Conservation (phyloP, 2,888 invertebrate genomes). For the Ornithoptera priamus region DNA sequence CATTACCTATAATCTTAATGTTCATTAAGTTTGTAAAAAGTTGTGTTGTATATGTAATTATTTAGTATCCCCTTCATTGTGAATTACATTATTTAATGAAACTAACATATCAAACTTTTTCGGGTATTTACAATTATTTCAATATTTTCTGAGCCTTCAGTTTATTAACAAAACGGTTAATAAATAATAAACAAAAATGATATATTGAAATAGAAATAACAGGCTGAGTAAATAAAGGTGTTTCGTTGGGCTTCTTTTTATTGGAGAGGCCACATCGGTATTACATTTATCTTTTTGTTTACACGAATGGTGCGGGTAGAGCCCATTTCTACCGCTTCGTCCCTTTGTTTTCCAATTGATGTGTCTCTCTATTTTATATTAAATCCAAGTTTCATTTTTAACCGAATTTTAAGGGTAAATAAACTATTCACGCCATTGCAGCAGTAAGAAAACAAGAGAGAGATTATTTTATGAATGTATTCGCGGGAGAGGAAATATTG, state of each 20-base stretch:
- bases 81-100: no score
- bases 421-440: neutral
- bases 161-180: no score
- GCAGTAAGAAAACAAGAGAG: neutral
- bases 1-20: no score
- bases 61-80: no score
- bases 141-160: no score
- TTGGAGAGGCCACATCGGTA: neutral
- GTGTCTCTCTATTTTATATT: neutral
- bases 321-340: neutral
- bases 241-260: neutral
- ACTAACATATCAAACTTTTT: no score
- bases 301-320: constrained; percentile 3
- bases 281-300: constrained; percentile 11
- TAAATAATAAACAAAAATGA: neutral
- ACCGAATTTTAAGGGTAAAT: neutral
- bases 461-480: neutral
- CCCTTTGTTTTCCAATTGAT: neutral
- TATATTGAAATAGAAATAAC: neutral
- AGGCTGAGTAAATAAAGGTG: neutral
- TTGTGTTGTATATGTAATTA: no score
- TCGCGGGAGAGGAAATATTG: neutral
- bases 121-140: no score
- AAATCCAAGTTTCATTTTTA: neutral
- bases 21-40: no score